Evolutionary conservation across 2,797 vertebrate genomes (phyloP).

Genomic region (Pangasius krempfi): DNA sequence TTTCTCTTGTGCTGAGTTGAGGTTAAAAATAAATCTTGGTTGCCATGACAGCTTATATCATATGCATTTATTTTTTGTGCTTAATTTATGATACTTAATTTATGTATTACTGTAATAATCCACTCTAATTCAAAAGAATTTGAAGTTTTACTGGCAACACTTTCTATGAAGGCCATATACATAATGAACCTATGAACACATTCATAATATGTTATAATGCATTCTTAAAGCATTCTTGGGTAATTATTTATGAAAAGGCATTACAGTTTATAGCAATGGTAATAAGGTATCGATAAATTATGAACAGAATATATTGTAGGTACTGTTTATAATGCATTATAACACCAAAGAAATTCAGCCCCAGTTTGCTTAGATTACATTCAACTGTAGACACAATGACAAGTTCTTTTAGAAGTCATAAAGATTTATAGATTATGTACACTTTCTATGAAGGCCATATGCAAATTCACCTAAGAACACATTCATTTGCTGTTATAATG

Average conservation of each 20-base stretch:
- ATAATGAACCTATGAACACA: not conserved
- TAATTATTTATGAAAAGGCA: not conserved
- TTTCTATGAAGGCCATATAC: not conserved
- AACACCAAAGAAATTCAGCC: not conserved
- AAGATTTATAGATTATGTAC: not conserved
- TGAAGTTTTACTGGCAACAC: not conserved
- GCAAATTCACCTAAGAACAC: not conserved
- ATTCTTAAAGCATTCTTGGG: not conserved
- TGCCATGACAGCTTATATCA: conserved; percentile 3
- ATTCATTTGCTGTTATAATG: not conserved
- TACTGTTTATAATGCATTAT: not conserved
- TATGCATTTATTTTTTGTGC: not conserved
- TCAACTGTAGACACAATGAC: not conserved
- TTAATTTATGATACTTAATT: not conserved
- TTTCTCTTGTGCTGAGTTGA: not conserved
- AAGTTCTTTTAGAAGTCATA: not conserved
- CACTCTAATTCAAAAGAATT: not conserved
- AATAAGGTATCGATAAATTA: not conserved
- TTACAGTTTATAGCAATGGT: not conserved
- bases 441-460: not conserved
- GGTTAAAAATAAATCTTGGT: not conserved
- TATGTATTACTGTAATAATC: not conserved
- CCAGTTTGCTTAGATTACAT: not conserved
- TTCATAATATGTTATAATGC: not conserved
- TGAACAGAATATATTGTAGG: not conserved